These are phyloP conservation scores for Selene dorsalis DNA, from an alignment of 2,797 vertebrate species.

Conservation along the genomic window DNA sequence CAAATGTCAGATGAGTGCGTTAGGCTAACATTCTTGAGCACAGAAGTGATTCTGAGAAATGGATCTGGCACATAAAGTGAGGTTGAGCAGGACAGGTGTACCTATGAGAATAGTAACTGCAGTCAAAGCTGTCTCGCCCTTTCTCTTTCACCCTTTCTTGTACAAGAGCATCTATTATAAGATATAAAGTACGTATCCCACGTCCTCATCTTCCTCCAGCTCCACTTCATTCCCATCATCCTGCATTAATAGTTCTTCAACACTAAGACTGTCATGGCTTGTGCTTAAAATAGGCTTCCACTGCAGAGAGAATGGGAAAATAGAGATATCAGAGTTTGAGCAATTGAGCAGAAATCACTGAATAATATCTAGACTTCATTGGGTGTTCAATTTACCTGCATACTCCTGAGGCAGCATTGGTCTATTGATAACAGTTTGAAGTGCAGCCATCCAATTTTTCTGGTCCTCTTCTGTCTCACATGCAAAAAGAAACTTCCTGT, in stretches of 20 bases:
- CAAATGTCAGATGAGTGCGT: conserved; percentile 31
- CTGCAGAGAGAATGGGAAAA: conserved; percentile 78
- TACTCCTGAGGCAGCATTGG: conserved; percentile 97
- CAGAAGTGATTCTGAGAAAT: conserved; percentile 10
- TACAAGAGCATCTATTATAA: background rate
- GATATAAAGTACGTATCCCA: background rate
- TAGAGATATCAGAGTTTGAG: background rate
- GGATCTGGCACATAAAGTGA: conserved; percentile 18
- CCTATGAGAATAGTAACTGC: background rate
- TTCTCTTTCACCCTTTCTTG: conserved; percentile 17
- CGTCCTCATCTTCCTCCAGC: conserved; percentile 17
- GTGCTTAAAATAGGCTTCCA: conserved; percentile 97
- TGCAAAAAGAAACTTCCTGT: conserved; percentile 92
- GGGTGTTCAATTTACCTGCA: conserved; percentile 84
- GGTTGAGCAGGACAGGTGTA: conserved; percentile 20
- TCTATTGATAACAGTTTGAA: conserved; percentile 89
- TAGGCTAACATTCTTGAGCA: conserved; percentile 42
- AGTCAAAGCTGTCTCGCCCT: conserved; percentile 17
- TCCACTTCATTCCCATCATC: conserved; percentile 8
- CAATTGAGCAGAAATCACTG: background rate
- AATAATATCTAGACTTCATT: background rate
- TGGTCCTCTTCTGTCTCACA: conserved; percentile 91
- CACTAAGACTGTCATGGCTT: conserved; percentile 85
- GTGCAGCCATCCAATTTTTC: conserved; percentile 89
- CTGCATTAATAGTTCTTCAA: conserved; percentile 7